Percentiles rank a stretch among this genome's conserved stretches.
phyloP scores from a whole-genome alignment of 53 echinoderm and acorn worm species.

The Holothuria leucospilota region DNA sequence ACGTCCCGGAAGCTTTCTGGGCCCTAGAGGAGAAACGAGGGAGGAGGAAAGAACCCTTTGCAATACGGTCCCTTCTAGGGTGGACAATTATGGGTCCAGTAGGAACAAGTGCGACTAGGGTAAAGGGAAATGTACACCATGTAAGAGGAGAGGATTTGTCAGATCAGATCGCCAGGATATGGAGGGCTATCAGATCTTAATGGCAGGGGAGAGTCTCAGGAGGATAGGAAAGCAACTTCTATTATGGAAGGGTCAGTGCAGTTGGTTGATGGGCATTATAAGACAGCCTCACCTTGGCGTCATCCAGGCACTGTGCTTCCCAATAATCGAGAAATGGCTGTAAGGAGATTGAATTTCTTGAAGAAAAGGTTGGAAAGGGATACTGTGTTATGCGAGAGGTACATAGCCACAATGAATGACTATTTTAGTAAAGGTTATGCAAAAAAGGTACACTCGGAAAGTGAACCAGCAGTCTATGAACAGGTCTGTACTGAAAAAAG shows the following conservation, averaged over 20 bases:
- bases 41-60: no score
- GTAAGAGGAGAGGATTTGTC: background rate
- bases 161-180: conserved; percentile 34
- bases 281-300: background rate
- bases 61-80: no score
- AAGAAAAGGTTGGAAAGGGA: conserved; percentile 26
- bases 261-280: no score
- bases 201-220: conserved; percentile 41
- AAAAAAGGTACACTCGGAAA: conserved; percentile 4
- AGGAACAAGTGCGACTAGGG: background rate
- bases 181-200: conserved; percentile 11
- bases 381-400: no score
- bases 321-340: conserved; percentile 41
- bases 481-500: background rate
- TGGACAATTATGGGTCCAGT: no score
- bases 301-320: conserved; percentile 17
- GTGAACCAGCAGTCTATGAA: background rate
- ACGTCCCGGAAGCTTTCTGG: no score
- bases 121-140: background rate
- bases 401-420: no score
- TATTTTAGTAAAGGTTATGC: no score
- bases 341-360: background rate
- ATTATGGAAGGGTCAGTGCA: no score
- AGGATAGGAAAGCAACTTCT: no score
- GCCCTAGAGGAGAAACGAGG: conserved; percentile 43